phyloP scores from a whole-genome alignment of 2,888 invertebrate genomes.

The Galerucella calmariensis region DNA sequence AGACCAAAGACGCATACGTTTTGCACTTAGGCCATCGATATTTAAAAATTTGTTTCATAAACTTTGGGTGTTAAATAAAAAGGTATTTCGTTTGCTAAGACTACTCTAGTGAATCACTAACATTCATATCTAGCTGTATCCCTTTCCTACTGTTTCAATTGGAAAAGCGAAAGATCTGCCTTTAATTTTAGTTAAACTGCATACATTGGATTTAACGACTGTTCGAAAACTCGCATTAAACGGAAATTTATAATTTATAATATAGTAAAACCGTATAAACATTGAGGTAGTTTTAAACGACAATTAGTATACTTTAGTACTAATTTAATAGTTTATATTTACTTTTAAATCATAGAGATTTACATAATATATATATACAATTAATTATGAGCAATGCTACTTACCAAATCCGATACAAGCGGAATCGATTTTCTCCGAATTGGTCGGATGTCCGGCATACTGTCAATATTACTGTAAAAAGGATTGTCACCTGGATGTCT shows the following conservation, averaged over 20 bases:
- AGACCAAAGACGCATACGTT: too few relatives aligned
- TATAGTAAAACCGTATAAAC: not conserved
- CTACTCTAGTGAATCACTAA: too few relatives aligned
- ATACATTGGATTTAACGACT: not conserved
- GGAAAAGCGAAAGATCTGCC: not conserved
- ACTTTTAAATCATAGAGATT: not conserved
- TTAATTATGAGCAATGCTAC: slow-evolving; percentile 62
- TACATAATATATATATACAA: slow-evolving; percentile 24
- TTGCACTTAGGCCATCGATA: too few relatives aligned
- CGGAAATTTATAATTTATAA: not conserved
- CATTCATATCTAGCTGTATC: not conserved
- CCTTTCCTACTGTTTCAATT: not conserved
- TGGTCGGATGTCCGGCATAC: slow-evolving; percentile 98
- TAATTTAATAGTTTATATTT: not conserved
- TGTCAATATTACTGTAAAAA: slow-evolving; percentile 99
- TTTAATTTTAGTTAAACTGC: not conserved
- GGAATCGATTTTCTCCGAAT: slow-evolving; percentile 94
- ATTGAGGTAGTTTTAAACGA: not conserved
- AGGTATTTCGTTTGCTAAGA: too few relatives aligned
- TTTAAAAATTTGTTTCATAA: too few relatives aligned
- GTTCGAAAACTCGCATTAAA: not conserved
- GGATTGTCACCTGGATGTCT: slow-evolving; percentile 95
- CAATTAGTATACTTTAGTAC: slow-evolving; percentile 3
- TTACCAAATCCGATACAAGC: slow-evolving; percentile 98
- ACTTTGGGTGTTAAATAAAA: too few relatives aligned